These are phyloP conservation scores for Campoletis sonorensis DNA, from an alignment of 1,140 invertebrate genomes.

Conservation along the genomic window DNA sequence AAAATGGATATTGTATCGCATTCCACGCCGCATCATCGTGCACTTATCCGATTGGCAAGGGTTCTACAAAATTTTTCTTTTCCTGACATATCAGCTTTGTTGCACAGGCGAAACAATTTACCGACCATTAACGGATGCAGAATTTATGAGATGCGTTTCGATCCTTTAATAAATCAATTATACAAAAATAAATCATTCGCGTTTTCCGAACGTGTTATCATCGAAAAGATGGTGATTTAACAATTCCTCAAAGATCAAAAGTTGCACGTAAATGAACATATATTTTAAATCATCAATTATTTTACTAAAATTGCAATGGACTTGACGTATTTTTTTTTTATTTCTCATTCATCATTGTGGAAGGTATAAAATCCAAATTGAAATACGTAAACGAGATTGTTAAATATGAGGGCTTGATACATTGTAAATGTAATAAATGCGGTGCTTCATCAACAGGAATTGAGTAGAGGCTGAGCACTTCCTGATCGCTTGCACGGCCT, in stretches of 20 bases:
- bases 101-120: neutral
- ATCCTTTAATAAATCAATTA: neutral
- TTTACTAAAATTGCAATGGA: neutral
- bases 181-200: neutral
- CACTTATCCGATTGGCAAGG: slow-evolving; percentile 45
- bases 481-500: slow-evolving; percentile 27
- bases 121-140: neutral
- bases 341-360: neutral
- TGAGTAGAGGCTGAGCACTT: slow-evolving; percentile 34
- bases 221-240: too few species aligned
- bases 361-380: neutral
- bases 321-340: neutral
- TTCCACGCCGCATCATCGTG: slow-evolving; percentile 8
- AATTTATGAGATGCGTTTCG: neutral
- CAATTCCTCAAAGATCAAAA: too few species aligned
- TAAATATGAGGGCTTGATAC: neutral
- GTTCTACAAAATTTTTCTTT: slow-evolving; percentile 21
- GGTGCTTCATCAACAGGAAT: slow-evolving; percentile 40
- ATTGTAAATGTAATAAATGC: slow-evolving; percentile 15
- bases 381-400: slow-evolving; percentile 11
- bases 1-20: slow-evolving; percentile 23
- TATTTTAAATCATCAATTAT: too few species aligned
- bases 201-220: too few species aligned
- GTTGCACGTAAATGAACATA: too few species aligned
- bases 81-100: neutral